Base-by-base conservation (phyloP, 2,113 vertebrate genomes). In the Pygoscelis antarcticus region DNA sequence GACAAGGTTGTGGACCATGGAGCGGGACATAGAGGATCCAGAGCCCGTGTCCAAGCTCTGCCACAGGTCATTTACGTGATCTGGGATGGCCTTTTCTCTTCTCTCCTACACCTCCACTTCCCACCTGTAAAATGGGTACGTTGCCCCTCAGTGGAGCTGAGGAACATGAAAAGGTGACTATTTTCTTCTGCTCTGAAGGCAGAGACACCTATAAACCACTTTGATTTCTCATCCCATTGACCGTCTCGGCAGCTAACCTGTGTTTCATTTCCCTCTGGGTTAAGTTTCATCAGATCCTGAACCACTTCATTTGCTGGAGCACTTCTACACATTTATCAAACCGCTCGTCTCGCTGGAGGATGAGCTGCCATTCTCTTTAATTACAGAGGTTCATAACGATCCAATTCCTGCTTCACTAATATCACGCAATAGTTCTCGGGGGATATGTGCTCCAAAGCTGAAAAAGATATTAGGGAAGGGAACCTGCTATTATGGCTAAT, bases 281-380 rank as follows among this genome's bases (percentile, higher is more conserved):
- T 30, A 66, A 81, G 47, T n/a, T 58, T 38, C 47, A 40, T 51
- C 58, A 30, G 32, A 34, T 52, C 54, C 77, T 8, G 36, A 83
- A 34, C 34, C 1, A 3, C 60, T 83, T 57, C 80, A 29, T 61
- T 60, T 60, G 75, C 69, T n/a, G 68, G 20, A 84, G 61, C 9
- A 0, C 15, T 58, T 80, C 54, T 55, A 3, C 10, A 12, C 38
- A 8, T 55, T 60, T 49, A 65, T 79, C 65, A 61, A 68, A 27
- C 13, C 0, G 0, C 54, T 62, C 0, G 0, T 22, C n/a, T 38
- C 1, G 15, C 47, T 49, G 86, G 29, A 72, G 86, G 89, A 54
- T 4, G 62, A 80, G 83, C 60, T 89, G 74, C 47, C 0, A 0
- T 64, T 60, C 46, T 30, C 86, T 66, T 77, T 40, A 36, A 75